A percentile compares a stretch with the other conserved stretches of the same genome.
Evolutionary conservation across 1,140 invertebrate genomes (phyloP).

Genomic region (Ooceraea biroi): DNA sequence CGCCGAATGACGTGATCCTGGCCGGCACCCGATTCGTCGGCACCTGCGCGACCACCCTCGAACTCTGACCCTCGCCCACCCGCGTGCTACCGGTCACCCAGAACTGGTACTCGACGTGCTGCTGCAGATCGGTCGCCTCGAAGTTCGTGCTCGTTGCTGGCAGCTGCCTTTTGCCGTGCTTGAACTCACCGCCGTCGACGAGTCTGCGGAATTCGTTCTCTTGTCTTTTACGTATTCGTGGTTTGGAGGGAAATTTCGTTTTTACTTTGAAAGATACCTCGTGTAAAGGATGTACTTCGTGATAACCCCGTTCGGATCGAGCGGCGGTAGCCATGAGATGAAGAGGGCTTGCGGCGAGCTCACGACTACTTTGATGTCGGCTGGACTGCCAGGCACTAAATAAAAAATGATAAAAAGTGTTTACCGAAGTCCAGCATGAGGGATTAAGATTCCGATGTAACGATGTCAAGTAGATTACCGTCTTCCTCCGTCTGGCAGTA

Average conservation of each 20-base stretch:
- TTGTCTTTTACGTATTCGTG: conserved; percentile 16
- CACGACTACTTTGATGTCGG: conserved; percentile 93
- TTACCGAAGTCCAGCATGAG: conserved; percentile 1
- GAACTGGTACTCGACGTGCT: conserved; percentile 93
- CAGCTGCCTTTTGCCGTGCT: conserved; percentile 89
- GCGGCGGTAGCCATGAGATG: conserved; percentile 93
- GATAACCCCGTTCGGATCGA: conserved; percentile 92
- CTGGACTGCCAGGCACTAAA: conserved; percentile 92
- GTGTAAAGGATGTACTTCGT: conserved; percentile 93
- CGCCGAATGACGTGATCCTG: conserved; percentile 90
- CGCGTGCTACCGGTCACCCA: conserved; percentile 93
- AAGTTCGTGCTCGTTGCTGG: conserved; percentile 88
- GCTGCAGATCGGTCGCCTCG: conserved; percentile 90
- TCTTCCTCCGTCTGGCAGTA: conserved; percentile 94
- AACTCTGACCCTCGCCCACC: conserved; percentile 92
- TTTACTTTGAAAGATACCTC: conserved; percentile 79
- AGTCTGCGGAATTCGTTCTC: conserved; percentile 82
- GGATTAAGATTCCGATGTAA: neutral
- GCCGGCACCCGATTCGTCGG: conserved; percentile 89
- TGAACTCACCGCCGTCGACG: conserved; percentile 89
- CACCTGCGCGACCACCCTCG: conserved; percentile 89
- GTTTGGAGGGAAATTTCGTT: neutral
- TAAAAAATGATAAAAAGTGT: neutral
- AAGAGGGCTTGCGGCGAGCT: conserved; percentile 91
- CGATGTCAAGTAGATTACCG: conserved; percentile 85